Conservation (phyloP, 1,140 invertebrate species). For the Agrypnia vestita region DNA sequence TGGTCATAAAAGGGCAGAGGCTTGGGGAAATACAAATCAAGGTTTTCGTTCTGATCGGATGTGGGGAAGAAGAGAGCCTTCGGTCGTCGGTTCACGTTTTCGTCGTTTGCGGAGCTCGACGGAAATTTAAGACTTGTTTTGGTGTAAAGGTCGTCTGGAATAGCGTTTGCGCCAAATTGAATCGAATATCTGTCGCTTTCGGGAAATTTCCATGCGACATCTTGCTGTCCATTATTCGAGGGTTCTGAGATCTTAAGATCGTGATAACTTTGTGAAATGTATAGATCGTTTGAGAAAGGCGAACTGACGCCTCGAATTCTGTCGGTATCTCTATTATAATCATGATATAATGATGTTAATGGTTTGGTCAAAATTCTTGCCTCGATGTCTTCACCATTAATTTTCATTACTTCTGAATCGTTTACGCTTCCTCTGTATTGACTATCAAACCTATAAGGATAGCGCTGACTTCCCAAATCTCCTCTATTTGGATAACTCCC, state of each 20-base stretch:
- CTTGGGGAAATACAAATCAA: conserved; percentile 49
- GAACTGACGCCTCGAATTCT: conserved; percentile 17
- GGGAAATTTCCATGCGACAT: conserved; percentile 48
- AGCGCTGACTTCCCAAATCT: conserved; percentile 31
- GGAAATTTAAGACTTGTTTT: conserved; percentile 53
- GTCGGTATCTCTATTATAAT: conserved; percentile 2
- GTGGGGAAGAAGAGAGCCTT: conserved; percentile 53
- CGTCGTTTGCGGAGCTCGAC: not conserved
- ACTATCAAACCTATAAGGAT: conserved; percentile 29
- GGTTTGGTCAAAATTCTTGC: conserved; percentile 57
- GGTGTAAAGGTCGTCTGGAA: conserved; percentile 31
- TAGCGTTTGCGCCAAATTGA: conserved; percentile 29
- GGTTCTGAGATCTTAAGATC: conserved; percentile 28
- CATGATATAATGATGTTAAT: conserved; percentile 29
- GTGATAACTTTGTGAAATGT: conserved; percentile 52
- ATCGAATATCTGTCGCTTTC: conserved; percentile 37
- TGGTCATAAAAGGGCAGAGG: conserved; percentile 56
- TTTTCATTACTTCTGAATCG: not conserved
- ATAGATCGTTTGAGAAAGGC: conserved; percentile 48
- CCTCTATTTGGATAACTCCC: conserved; percentile 16
- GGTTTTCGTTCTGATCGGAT: conserved; percentile 24
- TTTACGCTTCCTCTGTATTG: conserved; percentile 35
- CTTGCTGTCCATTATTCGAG: conserved; percentile 10
- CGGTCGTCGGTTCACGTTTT: conserved; percentile 35
- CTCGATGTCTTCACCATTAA: conserved; percentile 22